These are phyloP conservation scores for Tachypleus tridentatus DNA, from an alignment of 1,140 invertebrate species.

Conservation along the genomic window DNA sequence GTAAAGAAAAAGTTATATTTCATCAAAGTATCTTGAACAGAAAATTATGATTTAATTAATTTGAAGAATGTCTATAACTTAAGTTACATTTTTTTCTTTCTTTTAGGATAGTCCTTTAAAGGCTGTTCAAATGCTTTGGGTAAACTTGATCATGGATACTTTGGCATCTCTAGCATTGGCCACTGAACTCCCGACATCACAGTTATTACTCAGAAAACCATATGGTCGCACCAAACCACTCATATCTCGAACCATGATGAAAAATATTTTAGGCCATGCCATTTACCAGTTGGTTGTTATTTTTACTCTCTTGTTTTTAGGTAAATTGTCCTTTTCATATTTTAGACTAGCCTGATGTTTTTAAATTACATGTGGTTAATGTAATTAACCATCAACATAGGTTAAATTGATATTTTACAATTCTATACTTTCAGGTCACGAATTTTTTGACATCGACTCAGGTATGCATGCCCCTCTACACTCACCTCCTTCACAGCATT, in stretches of 20 bases:
- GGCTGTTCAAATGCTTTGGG: slow-evolving; percentile 99
- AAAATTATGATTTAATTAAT: too few relatives aligned
- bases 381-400: neutral
- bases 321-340: slow-evolving; percentile 42
- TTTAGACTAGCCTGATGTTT: neutral
- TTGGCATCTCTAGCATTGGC: slow-evolving; percentile 94
- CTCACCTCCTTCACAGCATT: slow-evolving; percentile 81
- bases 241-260: slow-evolving; percentile 98
- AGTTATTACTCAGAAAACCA: slow-evolving; percentile 86
- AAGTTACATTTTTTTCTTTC: too few relatives aligned
- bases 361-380: neutral
- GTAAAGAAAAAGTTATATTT: too few relatives aligned
- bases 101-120: slow-evolving; percentile 46
- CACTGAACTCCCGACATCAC: slow-evolving; percentile 93
- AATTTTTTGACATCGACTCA: slow-evolving; percentile 76
- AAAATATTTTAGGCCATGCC: slow-evolving; percentile 96
- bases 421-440: slow-evolving; percentile 51
- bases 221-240: slow-evolving; percentile 97
- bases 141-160: slow-evolving; percentile 99
- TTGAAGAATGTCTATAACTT: too few relatives aligned
- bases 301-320: slow-evolving; percentile 84
- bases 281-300: slow-evolving; percentile 93
- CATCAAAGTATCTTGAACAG: too few relatives aligned
- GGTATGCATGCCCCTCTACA: slow-evolving; percentile 43
- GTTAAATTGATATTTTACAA: neutral